These are phyloP conservation scores for Cheilosia grossa DNA, from an alignment of 2,888 invertebrate genomes.

Conservation along the genomic window DNA sequence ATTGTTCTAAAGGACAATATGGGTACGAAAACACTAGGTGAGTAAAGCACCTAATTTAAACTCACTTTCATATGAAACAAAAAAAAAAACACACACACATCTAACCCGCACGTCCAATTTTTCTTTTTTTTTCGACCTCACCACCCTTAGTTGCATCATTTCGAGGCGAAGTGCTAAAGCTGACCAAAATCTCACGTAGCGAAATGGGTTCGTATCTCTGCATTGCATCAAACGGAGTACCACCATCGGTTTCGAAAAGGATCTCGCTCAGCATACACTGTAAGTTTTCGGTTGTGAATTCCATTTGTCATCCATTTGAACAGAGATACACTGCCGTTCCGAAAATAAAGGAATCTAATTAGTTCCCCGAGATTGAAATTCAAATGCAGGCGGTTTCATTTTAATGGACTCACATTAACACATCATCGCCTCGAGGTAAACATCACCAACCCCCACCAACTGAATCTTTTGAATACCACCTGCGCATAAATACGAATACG, in stretches of 20 bases:
- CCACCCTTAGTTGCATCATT: conserved; percentile 86
- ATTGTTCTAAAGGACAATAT: conserved; percentile 89
- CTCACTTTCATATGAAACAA: conserved; percentile 21
- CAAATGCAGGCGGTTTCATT: conserved; percentile 61
- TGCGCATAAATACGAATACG: not conserved
- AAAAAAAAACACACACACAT: conserved; percentile 26
- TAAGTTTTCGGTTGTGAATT: conserved; percentile 85
- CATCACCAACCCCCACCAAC: conserved; percentile 26
- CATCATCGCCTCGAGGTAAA: conserved; percentile 61
- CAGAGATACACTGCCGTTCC: not conserved
- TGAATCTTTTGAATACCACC: conserved; percentile 37
- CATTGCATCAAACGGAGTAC: conserved; percentile 94
- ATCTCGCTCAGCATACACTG: conserved; percentile 95
- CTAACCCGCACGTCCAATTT: conserved; percentile 39
- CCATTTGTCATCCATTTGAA: conserved; percentile 32
- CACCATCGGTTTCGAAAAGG: conserved; percentile 94
- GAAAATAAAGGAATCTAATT: conserved; percentile 51
- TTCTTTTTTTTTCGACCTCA: not conserved
- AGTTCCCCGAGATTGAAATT: conserved; percentile 69
- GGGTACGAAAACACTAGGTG: conserved; percentile 87
- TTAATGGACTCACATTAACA: conserved; percentile 67
- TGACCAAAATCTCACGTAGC: conserved; percentile 91
- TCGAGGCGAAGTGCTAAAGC: conserved; percentile 90
- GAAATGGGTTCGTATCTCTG: conserved; percentile 96
- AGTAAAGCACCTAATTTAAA: conserved; percentile 55